These are phyloP conservation scores for Sander vitreus DNA, from an alignment of 2,113 vertebrate species.

Conservation along the genomic window DNA sequence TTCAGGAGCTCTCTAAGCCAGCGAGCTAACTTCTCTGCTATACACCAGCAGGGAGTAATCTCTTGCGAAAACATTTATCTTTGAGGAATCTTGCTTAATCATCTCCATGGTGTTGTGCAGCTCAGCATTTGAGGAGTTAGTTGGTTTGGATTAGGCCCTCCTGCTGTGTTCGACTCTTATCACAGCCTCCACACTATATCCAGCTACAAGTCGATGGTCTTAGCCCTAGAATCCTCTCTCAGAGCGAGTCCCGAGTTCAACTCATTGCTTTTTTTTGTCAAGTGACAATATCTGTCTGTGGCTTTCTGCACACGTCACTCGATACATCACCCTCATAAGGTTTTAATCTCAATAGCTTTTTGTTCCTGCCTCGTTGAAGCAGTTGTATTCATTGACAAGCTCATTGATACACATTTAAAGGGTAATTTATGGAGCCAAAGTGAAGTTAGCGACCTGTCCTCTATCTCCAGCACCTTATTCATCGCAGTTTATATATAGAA, in stretches of 20 bases:
- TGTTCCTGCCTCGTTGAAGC: slow-evolving; percentile 4
- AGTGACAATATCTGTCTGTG: slow-evolving; percentile 58
- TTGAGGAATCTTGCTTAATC: slow-evolving; percentile 79
- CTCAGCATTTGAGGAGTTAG: slow-evolving; percentile 79
- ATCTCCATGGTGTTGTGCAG: slow-evolving; percentile 73
- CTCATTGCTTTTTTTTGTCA: slow-evolving; percentile 61
- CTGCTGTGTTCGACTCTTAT: slow-evolving; percentile 79
- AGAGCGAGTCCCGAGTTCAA: slow-evolving; percentile 51
- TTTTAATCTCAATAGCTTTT: slow-evolving; percentile 33
- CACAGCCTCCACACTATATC: slow-evolving; percentile 73
- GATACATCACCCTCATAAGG: slow-evolving; percentile 44
- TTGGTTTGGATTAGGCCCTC: slow-evolving; percentile 80
- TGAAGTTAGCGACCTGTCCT: slow-evolving; percentile 29
- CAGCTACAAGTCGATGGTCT: slow-evolving; percentile 72
- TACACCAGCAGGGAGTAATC: slow-evolving; percentile 73
- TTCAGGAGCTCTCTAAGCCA: slow-evolving; percentile 46
- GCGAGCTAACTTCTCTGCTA: slow-evolving; percentile 55
- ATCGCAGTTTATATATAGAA: slow-evolving; percentile 63
- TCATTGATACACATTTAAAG: slow-evolving; percentile 28
- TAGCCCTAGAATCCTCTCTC: slow-evolving; percentile 54
- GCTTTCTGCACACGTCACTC: slow-evolving; percentile 52
- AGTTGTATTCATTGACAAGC: slow-evolving; percentile 42
- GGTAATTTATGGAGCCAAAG: slow-evolving; percentile 15
- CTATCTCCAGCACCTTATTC: slow-evolving; percentile 40
- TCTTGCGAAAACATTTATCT: slow-evolving; percentile 79